Evolutionary conservation across 2,888 invertebrate genomes (phyloP).

Genomic region (Diadromus collaris): DNA sequence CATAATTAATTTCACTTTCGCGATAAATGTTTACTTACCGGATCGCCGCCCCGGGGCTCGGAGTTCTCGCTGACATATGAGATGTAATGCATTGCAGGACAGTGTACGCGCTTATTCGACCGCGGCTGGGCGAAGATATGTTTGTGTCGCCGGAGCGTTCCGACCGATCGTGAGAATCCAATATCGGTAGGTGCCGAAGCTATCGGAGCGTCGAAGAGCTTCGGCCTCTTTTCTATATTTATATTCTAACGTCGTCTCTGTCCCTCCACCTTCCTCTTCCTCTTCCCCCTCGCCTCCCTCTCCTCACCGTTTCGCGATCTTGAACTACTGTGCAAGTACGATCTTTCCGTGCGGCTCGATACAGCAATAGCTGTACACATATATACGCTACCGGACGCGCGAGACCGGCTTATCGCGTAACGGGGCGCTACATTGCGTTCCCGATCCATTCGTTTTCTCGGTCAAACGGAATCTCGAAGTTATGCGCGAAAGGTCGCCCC

Average conservation of each 20-base stretch:
- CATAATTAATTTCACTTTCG: constrained; percentile 66
- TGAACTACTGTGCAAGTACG: constrained; percentile 27
- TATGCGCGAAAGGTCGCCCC: constrained; percentile 69
- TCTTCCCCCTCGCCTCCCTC: background rate
- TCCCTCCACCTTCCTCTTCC: constrained; percentile 34
- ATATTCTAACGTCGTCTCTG: constrained; percentile 58
- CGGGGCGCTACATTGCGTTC: constrained; percentile 73
- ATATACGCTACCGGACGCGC: constrained; percentile 75
- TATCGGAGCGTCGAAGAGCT: constrained; percentile 49
- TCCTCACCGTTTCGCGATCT: constrained; percentile 1
- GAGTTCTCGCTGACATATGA: constrained; percentile 48
- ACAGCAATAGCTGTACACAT: constrained; percentile 34
- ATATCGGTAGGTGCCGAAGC: constrained; percentile 55
- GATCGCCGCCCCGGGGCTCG: constrained; percentile 36
- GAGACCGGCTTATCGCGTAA: constrained; percentile 77
- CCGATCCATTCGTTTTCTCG: constrained; percentile 76
- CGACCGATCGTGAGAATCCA: constrained; percentile 60
- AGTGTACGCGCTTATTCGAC: constrained; percentile 13
- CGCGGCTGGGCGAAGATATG: constrained; percentile 23
- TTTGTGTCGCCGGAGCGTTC: constrained; percentile 20
- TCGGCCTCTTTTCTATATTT: constrained; percentile 58
- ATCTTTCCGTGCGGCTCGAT: constrained; percentile 33
- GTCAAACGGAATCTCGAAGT: constrained; percentile 77
- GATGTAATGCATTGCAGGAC: constrained; percentile 51
- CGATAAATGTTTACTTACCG: constrained; percentile 63